Evolutionary conservation across 1,140 invertebrate genomes (phyloP).

Genomic region (Wiebesia pumilae): DNA sequence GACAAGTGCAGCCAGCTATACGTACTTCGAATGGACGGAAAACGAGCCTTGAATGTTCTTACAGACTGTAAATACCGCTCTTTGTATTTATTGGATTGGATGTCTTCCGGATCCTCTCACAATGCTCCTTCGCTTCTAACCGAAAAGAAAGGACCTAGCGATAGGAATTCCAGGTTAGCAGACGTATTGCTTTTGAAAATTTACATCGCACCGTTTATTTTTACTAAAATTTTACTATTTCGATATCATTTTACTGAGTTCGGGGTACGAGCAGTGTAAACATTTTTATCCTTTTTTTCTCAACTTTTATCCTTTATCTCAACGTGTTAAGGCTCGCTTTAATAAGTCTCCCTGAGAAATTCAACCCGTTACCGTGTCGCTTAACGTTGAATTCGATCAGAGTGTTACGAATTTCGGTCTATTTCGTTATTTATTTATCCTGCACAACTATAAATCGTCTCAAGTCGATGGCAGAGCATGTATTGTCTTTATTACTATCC

Average conservation of each 20-base stretch:
- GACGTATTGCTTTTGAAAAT: not conserved
- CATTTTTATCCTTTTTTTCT: not conserved
- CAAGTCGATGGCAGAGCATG: not conserved
- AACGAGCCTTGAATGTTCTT: not conserved
- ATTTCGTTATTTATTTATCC: not conserved
- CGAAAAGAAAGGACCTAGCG: not conserved
- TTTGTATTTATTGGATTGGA: slow-evolving; percentile 20
- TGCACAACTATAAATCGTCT: not conserved
- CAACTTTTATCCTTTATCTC: not conserved
- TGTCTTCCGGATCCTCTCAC: slow-evolving; percentile 16
- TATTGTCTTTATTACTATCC: not conserved
- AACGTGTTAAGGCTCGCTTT: not conserved
- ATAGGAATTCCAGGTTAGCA: not conserved
- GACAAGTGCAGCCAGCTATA: slow-evolving; percentile 57
- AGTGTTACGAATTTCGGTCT: not conserved
- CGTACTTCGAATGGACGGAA: not conserved
- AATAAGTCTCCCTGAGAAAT: not conserved
- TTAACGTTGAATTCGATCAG: not conserved
- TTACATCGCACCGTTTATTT: not conserved
- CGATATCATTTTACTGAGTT: not conserved
- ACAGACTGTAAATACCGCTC: slow-evolving; percentile 16
- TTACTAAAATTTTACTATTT: not conserved
- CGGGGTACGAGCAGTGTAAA: not conserved
- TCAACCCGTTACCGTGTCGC: not conserved
- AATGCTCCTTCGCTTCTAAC: not conserved